Percentiles rank a stretch among this genome's conserved stretches.
Conservation (phyloP, 2,113 vertebrate species). For the Dascyllus trimaculatus region DNA sequence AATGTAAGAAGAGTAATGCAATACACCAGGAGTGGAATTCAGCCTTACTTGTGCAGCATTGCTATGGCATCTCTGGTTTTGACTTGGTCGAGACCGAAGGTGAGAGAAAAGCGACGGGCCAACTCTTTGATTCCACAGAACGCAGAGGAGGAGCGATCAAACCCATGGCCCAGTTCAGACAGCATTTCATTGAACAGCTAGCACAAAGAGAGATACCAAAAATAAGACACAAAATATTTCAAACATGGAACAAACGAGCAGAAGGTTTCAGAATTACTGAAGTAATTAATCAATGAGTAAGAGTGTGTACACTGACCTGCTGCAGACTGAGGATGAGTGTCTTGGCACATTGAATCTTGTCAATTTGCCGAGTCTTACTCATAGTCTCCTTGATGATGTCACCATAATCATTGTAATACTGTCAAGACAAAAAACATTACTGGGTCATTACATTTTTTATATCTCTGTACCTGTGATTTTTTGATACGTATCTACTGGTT, state of each 20-base stretch:
- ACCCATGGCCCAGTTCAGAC: conserved; percentile 95
- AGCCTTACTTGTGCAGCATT: conserved; percentile 98
- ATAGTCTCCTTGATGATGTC: conserved; percentile 99
- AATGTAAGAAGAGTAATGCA: background rate
- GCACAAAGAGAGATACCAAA: background rate
- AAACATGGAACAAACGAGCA: background rate
- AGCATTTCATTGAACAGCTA: conserved; percentile 99
- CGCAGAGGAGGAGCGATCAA: conserved; percentile 94
- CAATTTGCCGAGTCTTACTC: conserved; percentile 98
- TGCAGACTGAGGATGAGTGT: conserved; percentile 98
- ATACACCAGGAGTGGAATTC: conserved; percentile 1
- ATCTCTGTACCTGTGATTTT: background rate
- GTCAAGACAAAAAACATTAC: conserved; percentile 37
- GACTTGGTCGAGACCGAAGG: conserved; percentile 97
- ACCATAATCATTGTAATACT: conserved; percentile 99
- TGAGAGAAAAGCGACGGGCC: conserved; percentile 97
- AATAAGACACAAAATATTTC: background rate
- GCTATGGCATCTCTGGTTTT: conserved; percentile 99
- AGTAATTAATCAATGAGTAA: background rate
- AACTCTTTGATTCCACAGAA: conserved; percentile 99
- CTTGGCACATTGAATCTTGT: conserved; percentile 99
- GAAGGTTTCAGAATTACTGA: background rate
- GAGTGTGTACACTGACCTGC: conserved; percentile 89
- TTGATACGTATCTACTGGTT: background rate
- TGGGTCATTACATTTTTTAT: background rate